Percentiles rank a stretch among this genome's conserved stretches.
Evolutionary conservation across 2,113 vertebrate genomes (phyloP).

Genomic region (Thunnus thynnus): DNA sequence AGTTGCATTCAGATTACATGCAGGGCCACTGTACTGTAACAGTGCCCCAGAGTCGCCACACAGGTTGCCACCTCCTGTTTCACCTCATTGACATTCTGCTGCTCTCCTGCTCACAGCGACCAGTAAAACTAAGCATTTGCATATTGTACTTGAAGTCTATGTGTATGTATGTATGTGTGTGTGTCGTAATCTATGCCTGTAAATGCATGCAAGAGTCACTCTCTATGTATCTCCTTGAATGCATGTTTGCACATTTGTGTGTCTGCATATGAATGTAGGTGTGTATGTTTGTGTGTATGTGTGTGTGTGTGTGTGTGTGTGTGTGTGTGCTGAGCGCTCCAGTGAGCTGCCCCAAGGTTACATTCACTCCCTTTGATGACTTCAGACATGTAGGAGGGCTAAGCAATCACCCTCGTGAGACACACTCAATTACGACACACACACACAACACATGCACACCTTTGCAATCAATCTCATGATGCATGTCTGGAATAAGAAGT

Average conservation of each 20-base stretch:
- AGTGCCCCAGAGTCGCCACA: slow-evolving; percentile 22
- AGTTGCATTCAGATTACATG: slow-evolving; percentile 24
- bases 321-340: slow-evolving; percentile 24
- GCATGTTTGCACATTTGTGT: neutral
- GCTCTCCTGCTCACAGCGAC: slow-evolving; percentile 40
- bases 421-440: slow-evolving; percentile 62
- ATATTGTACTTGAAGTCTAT: slow-evolving; percentile 50
- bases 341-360: slow-evolving; percentile 75
- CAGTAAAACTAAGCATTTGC: slow-evolving; percentile 65
- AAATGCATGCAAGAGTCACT: neutral
- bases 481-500: slow-evolving; percentile 70
- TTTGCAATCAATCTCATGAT: slow-evolving; percentile 60
- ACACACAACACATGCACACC: slow-evolving; percentile 23
- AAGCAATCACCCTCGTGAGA: slow-evolving; percentile 72
- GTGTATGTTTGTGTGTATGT: slow-evolving; percentile 11
- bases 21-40: slow-evolving; percentile 38
- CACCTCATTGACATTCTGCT: slow-evolving; percentile 74
- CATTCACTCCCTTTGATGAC: slow-evolving; percentile 75
- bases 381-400: slow-evolving; percentile 74
- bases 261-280: neutral
- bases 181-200: slow-evolving; percentile 1
- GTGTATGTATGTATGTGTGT: neutral
- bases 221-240: neutral
- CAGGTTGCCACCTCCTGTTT: slow-evolving; percentile 51
- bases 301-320: slow-evolving; percentile 13